Conservation (phyloP, 2,797 vertebrate species). For the Rhyacichthys aspro region DNA sequence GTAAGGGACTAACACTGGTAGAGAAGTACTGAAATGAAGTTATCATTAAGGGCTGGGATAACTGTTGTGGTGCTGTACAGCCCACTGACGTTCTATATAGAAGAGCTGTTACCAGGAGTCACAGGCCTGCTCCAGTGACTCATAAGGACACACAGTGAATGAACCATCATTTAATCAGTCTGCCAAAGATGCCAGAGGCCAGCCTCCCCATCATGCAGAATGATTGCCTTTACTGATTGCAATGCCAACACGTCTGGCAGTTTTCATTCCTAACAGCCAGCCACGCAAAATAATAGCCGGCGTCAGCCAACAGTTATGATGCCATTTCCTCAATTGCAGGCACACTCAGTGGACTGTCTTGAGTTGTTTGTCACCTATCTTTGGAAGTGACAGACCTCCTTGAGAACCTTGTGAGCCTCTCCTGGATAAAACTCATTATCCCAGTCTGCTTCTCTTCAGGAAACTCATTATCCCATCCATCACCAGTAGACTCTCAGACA, state of each 20-base stretch:
- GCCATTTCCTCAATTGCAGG: slow-evolving; percentile 62
- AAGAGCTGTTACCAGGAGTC: slow-evolving; percentile 26
- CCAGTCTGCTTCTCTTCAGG: slow-evolving; percentile 81
- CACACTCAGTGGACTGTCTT: slow-evolving; percentile 61
- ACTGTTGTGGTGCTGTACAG: slow-evolving; percentile 9
- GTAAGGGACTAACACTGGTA: slow-evolving; percentile 3
- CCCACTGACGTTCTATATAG: slow-evolving; percentile 1
- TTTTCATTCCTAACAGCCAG: slow-evolving; percentile 66
- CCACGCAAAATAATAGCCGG: slow-evolving; percentile 69
- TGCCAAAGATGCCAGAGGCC: slow-evolving; percentile 54
- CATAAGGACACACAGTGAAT: slow-evolving; percentile 38
- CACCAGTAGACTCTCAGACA: slow-evolving; percentile 72
- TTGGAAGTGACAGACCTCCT: slow-evolving; percentile 61
- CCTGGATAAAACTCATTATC: slow-evolving; percentile 83
- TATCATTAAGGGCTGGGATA: slow-evolving; percentile 12
- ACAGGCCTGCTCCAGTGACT: slow-evolving; percentile 30
- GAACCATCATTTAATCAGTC: slow-evolving; percentile 64
- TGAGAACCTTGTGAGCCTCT: slow-evolving; percentile 69
- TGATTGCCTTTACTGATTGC: slow-evolving; percentile 61
- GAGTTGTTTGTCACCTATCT: slow-evolving; percentile 76
- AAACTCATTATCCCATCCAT: slow-evolving; percentile 83
- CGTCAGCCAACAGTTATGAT: slow-evolving; percentile 64
- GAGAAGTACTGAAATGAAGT: slow-evolving; percentile 12
- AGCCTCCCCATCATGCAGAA: slow-evolving; percentile 58
- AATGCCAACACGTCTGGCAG: slow-evolving; percentile 63